Percentiles rank a stretch among this genome's conserved stretches.
phyloP scores from a whole-genome alignment of 2,797 vertebrate genomes.

The Moxostoma hubbsi region DNA sequence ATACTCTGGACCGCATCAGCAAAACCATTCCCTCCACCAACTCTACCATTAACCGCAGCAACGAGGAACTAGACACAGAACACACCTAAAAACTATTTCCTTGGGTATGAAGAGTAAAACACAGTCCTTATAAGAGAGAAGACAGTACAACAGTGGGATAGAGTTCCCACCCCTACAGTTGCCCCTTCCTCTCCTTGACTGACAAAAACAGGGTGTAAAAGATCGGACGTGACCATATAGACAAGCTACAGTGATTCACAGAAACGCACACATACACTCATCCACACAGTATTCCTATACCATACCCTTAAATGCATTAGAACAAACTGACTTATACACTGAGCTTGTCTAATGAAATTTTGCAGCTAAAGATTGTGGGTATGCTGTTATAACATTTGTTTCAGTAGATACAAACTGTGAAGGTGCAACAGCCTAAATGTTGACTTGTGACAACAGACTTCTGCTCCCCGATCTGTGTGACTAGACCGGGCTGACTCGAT shows the following conservation, averaged over 20 bases:
- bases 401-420: slow-evolving; percentile 5
- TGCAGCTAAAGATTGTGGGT: slow-evolving; percentile 43
- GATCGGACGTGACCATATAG: slow-evolving; percentile 44
- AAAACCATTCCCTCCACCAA: slow-evolving; percentile 83
- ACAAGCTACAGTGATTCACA: slow-evolving; percentile 36
- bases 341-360: slow-evolving; percentile 21
- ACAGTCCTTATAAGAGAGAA: slow-evolving; percentile 40
- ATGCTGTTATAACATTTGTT: slow-evolving; percentile 26
- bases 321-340: slow-evolving; percentile 27
- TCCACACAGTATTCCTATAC: slow-evolving; percentile 20
- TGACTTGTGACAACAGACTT: background rate
- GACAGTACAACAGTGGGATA: slow-evolving; percentile 12
- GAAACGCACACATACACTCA: slow-evolving; percentile 5
- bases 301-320: slow-evolving; percentile 10
- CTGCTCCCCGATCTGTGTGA: background rate
- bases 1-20: slow-evolving; percentile 86
- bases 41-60: slow-evolving; percentile 72
- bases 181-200: slow-evolving; percentile 26
- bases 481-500: slow-evolving; percentile 22
- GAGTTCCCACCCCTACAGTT: slow-evolving; percentile 14
- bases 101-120: slow-evolving; percentile 46
- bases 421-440: slow-evolving; percentile 15
- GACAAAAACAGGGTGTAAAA: slow-evolving; percentile 34
- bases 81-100: slow-evolving; percentile 73
- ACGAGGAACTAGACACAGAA: slow-evolving; percentile 77